Evolutionary conservation across 2,888 invertebrate genomes (phyloP).

Genomic region (Colostygia pectinataria): DNA sequence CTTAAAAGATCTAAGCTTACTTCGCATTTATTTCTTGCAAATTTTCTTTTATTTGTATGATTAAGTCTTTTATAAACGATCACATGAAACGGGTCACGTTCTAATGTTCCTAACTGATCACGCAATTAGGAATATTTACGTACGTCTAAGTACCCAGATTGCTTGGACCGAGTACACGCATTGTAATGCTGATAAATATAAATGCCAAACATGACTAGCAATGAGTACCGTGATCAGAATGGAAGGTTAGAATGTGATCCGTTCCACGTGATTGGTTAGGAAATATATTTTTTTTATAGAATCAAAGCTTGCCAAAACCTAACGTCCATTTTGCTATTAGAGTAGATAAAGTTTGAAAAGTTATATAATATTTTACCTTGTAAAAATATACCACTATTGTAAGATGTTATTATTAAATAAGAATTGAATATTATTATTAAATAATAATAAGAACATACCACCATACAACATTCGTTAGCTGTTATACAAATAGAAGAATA

Average conservation of each 20-base stretch:
- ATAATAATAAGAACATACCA: conserved; percentile 6
- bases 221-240: no score
- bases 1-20: not conserved
- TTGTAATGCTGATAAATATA: no score
- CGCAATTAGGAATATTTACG: no score
- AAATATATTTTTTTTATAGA: not conserved
- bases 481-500: conserved; percentile 6
- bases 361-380: conserved; percentile 22
- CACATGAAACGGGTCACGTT: no score
- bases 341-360: not conserved
- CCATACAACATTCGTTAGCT: conserved; percentile 13
- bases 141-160: no score
- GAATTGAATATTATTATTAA: conserved; percentile 3
- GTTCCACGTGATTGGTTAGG: no score
- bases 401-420: conserved; percentile 4
- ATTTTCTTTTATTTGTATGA: no score
- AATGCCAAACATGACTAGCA: no score
- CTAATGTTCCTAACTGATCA: no score
- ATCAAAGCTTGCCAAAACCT: conserved; percentile 32
- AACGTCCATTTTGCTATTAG: conserved; percentile 39
- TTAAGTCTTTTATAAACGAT: no score
- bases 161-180: no score
- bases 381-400: conserved; percentile 20
- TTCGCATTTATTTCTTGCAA: conserved; percentile 12
- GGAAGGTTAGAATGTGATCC: no score